Evolutionary conservation across 2,797 vertebrate species (phyloP).

Genomic region (Malurus leucopterus): DNA sequence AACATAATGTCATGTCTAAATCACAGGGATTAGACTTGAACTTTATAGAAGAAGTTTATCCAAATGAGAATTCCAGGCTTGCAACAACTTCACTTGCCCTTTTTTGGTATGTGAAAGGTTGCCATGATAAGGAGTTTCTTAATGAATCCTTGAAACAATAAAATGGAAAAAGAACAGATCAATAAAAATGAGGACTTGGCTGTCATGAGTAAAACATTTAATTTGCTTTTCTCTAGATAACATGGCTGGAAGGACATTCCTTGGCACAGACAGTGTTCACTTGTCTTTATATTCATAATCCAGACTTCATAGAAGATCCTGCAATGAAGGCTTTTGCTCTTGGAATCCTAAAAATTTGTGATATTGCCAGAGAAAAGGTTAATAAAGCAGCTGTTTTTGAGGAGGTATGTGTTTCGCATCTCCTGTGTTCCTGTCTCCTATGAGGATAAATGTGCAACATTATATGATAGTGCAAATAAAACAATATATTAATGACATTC

Average conservation of each 20-base stretch:
- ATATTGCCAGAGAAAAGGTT: slow-evolving; percentile 96
- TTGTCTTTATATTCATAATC: slow-evolving; percentile 96
- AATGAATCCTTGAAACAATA: not conserved
- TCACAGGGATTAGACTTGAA: not conserved
- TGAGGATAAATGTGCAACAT: not conserved
- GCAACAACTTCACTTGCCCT: not conserved
- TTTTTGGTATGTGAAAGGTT: not conserved
- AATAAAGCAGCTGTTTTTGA: slow-evolving; percentile 98
- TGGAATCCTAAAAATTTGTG: slow-evolving; percentile 95
- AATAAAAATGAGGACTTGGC: not conserved
- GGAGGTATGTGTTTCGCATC: slow-evolving; percentile 78
- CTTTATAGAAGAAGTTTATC: not conserved
- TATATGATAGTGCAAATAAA: not conserved
- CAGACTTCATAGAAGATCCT: slow-evolving; percentile 95
- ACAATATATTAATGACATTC: not conserved
- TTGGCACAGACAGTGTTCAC: slow-evolving; percentile 98
- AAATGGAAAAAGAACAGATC: not conserved
- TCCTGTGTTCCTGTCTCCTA: not conserved
- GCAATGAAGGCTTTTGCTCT: slow-evolving; percentile 96
- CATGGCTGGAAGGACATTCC: slow-evolving; percentile 97
- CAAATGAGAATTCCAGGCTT: not conserved
- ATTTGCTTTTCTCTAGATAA: slow-evolving; percentile 81
- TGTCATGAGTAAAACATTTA: not conserved
- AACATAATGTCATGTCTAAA: not conserved
- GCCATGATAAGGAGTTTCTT: not conserved